Evolutionary conservation across 64 coral and sea anemone species (phyloP), one percentile per base, ranked within the genome.

Genomic region (Dendrophyllia cribrosa): DNA sequence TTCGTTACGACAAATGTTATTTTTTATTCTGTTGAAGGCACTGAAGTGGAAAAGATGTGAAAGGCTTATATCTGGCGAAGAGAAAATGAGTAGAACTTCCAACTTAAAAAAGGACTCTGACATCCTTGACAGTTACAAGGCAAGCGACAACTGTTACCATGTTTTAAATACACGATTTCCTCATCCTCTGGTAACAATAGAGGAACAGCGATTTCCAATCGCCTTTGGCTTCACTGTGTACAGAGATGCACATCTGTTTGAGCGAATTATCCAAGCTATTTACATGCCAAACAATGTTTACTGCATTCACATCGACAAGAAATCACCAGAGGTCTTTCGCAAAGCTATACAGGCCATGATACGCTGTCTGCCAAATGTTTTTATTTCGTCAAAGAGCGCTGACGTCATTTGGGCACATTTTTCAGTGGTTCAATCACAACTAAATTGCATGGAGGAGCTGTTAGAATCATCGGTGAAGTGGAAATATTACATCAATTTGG

Each of bases 241-340:
- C 26, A 86, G 64, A 44, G 83, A 43, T 68, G 43, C 51, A 11
- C 19, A 5, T 4, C 62, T 67, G 11, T 86, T 86, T 24, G 83
- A 86, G 6, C 64, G 83, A 55, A 34, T 69, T 53, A 21, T 86
- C 13, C 83, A 15, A 20, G 83, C 59, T 34, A 65, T 86, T 43
- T 86, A 86, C 51, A 65, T 65, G 83, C 83, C 83, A 6, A 56
- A 86, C 19, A 86, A 86, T 48, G 59, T 67, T 65, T 86, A 67
- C 16, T 86, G 83, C 17, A 70, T 86, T 48, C 83, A 86, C 83
- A 70, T 86, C 65, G 83, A 86, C 65, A 34, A 49, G 83, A 65
- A 86, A 70, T 68, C 83, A 3, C 23, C 60, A 20, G 43, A 86
- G 65, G 21, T 20, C 2, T 86, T 86, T 48, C 49, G 44, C 19